These are phyloP conservation scores for Eupithecia centaureata DNA, from an alignment of 2,888 invertebrate genomes.

Conservation along the genomic window DNA sequence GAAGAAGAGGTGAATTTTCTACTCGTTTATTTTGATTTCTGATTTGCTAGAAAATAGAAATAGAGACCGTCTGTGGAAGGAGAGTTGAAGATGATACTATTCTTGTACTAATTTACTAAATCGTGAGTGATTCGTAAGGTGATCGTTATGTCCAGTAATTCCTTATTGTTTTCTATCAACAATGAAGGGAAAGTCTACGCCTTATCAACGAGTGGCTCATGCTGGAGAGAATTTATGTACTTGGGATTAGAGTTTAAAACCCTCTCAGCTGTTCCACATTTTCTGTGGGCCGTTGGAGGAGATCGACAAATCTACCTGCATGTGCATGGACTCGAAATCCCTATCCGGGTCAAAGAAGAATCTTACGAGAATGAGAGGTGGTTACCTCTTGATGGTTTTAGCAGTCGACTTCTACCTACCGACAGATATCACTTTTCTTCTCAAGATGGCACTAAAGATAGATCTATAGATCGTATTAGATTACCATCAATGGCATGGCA, in stretches of 20 bases:
- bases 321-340: slow-evolving; percentile 94
- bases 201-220: slow-evolving; percentile 90
- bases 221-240: slow-evolving; percentile 94
- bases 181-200: slow-evolving; percentile 95
- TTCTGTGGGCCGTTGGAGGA: slow-evolving; percentile 96
- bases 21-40: slow-evolving; percentile 3
- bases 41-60: neutral
- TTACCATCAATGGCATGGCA: slow-evolving; percentile 98
- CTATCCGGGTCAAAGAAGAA: slow-evolving; percentile 94
- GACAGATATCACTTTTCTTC: slow-evolving; percentile 95
- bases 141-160: slow-evolving; percentile 84
- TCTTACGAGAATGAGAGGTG: slow-evolving; percentile 97
- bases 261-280: slow-evolving; percentile 92
- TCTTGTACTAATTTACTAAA: neutral
- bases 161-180: slow-evolving; percentile 91
- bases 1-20: neutral
- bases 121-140: neutral
- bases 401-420: slow-evolving; percentile 91
- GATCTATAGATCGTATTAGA: slow-evolving; percentile 91
- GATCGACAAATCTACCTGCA: slow-evolving; percentile 97
- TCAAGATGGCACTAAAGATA: slow-evolving; percentile 90
- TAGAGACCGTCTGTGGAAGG: neutral
- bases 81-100: neutral
- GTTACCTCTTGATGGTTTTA: slow-evolving; percentile 95
- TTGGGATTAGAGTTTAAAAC: slow-evolving; percentile 95